Conservation (phyloP, 2,113 vertebrate genomes). For the Chaetodon auriga region DNA sequence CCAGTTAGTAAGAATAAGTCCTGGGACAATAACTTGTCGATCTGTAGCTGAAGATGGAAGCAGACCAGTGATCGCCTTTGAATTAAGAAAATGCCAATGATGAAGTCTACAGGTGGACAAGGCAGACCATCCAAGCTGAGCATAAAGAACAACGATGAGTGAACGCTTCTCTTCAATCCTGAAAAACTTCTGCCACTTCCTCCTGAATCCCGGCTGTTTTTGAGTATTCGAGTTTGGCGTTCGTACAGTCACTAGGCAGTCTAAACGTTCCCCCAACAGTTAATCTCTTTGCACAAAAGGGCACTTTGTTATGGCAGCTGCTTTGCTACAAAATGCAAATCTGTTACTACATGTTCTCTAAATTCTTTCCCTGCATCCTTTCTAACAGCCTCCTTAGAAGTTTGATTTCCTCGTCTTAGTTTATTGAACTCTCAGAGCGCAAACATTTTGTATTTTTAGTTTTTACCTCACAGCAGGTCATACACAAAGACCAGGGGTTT, state of each 20-base stretch:
- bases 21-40: no score
- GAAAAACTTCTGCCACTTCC: constrained; percentile 1
- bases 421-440: background rate
- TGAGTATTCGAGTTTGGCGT: constrained; percentile 56
- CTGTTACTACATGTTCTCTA: constrained; percentile 63
- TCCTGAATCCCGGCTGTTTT: constrained; percentile 24
- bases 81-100: no score
- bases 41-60: no score
- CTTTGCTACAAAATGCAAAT: constrained; percentile 79
- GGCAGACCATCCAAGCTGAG: no score
- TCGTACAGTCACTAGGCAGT: constrained; percentile 62
- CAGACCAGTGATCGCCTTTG: no score
- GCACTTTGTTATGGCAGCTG: constrained; percentile 79
- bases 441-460: background rate
- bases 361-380: constrained; percentile 31
- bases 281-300: constrained; percentile 81
- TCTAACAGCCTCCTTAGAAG: background rate
- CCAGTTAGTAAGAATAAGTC: no score
- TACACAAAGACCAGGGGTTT: constrained; percentile 24
- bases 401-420: background rate
- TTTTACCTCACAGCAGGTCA: constrained; percentile 15
- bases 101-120: background rate
- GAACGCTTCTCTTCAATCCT: background rate
- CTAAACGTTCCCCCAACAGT: constrained; percentile 76
- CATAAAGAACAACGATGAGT: no score